Evolutionary conservation across 2,113 vertebrate genomes (phyloP), one percentile per base, ranked within the genome.

Genomic region (Baryphthengus martii): DNA sequence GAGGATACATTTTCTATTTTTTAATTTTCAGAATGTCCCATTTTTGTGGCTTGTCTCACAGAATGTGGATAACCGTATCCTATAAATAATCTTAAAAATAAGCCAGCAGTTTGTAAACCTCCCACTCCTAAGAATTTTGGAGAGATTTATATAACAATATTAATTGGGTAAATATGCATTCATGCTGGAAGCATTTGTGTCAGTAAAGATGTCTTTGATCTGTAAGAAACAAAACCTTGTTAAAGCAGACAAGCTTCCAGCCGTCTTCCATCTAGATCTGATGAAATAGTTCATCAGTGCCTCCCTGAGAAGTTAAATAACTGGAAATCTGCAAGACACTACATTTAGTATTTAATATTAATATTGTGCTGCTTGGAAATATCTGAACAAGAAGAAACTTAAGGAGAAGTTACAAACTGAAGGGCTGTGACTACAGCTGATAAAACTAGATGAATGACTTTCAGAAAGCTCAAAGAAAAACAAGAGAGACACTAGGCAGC

Each of bases 41-140:
- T 84, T 86, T 70, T 13, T 25, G 15, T 73, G 50, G 7, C 14
- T 86, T 80, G 12, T 80, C 28, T 70, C 59, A 86, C 40, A 78
- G 77, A 81, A 71, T 42, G 39, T 74, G 29, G 33, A 33, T 45
- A 86, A 61, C 31, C 77, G 49, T 31, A 3, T 76, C 9, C 77
- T 62, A 68, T n/a, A 94, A 77, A 80, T 62, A 70, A 63, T 50
- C 76, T 80, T 20, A 77, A 65, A 94, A 95, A 86, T 58, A 95
- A 53, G 15, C 9, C 21, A 77, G 15, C 45, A 84, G 37, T 89
- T 80, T 82, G 72, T 86, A 86, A 94, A 56, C 53, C 45, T 92
- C 79, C 83, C 17, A 92, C 55, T 86, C 15, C 25, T 49, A 70
- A 63, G 26, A 92, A 81, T 81, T 92, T 90, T 84, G 23, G 59